Evolutionary conservation across 2,797 vertebrate species (phyloP).

Genomic region (Apogon talboti): DNA sequence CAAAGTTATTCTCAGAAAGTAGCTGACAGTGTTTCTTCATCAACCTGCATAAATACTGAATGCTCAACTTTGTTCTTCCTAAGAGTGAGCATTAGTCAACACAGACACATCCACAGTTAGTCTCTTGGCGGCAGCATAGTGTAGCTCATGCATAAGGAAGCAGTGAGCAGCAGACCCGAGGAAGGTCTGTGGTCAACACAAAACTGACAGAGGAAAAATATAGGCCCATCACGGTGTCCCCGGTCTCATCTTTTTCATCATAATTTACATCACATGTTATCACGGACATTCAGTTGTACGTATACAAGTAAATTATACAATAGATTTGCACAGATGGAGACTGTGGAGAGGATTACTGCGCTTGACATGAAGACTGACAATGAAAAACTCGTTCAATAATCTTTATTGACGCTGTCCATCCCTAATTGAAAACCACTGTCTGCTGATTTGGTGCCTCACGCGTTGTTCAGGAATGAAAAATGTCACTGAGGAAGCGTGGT

Average conservation of each 20-base stretch:
- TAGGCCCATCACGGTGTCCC: not conserved
- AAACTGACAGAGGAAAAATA: not conserved
- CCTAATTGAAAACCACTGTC: slow-evolving; percentile 22
- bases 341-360: slow-evolving; percentile 8
- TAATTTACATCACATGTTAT: slow-evolving; percentile 22
- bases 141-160: slow-evolving; percentile 62
- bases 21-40: slow-evolving; percentile 56
- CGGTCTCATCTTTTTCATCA: not conserved
- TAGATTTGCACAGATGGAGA: not conserved
- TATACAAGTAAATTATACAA: not conserved
- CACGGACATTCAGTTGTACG: too few species aligned
- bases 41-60: slow-evolving; percentile 65
- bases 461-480: slow-evolving; percentile 38
- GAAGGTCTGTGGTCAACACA: slow-evolving; percentile 33
- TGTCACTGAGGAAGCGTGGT: not conserved
- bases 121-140: slow-evolving; percentile 38
- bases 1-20: slow-evolving; percentile 26
- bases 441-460: not conserved
- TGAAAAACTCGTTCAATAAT: slow-evolving; percentile 46
- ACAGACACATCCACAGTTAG: slow-evolving; percentile 32
- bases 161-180: slow-evolving; percentile 22
- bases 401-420: slow-evolving; percentile 38
- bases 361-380: slow-evolving; percentile 38
- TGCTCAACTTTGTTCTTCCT: slow-evolving; percentile 42
- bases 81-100: slow-evolving; percentile 48